These are phyloP conservation scores for Lepetodrilus schrolli DNA, from an alignment of 2,888 invertebrate genomes.

Conservation along the genomic window DNA sequence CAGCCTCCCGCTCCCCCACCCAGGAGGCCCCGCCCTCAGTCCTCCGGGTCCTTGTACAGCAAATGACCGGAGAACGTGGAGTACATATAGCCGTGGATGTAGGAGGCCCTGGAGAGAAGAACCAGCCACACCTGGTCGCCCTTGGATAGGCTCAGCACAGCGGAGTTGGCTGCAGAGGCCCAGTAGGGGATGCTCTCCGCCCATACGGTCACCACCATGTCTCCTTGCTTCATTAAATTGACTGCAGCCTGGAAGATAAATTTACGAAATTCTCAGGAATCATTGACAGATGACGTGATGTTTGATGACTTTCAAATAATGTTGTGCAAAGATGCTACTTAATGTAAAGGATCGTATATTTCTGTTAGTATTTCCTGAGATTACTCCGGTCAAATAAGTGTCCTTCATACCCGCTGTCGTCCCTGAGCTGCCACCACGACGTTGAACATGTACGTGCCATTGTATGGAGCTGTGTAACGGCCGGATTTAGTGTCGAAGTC, in stretches of 20 bases:
- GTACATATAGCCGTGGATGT: constrained; percentile 75
- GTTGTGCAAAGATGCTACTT: too few species aligned
- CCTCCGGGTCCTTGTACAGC: constrained; percentile 54
- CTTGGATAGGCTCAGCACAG: constrained; percentile 63
- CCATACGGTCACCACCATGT: constrained; percentile 73
- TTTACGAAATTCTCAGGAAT: background rate
- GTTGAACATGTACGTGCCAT: constrained; percentile 72
- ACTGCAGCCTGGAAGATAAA: constrained; percentile 73
- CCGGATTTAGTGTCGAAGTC: constrained; percentile 66
- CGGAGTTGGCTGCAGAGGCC: constrained; percentile 71
- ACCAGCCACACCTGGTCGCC: constrained; percentile 70
- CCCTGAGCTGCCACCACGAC: constrained; percentile 73
- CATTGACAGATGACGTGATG: background rate
- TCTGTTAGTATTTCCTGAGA: too few species aligned
- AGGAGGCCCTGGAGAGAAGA: constrained; percentile 66
- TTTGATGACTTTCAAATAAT: too few species aligned
- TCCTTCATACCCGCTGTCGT: constrained; percentile 67
- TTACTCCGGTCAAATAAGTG: too few species aligned
- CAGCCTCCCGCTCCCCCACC: too few species aligned
- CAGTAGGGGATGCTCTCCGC: constrained; percentile 74
- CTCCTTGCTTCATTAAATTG: constrained; percentile 59
- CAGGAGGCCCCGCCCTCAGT: constrained; percentile 37
- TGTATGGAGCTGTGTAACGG: constrained; percentile 69
- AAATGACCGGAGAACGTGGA: constrained; percentile 73
- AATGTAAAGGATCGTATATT: too few species aligned